Evolutionary conservation across 2,113 vertebrate genomes (phyloP).

Genomic region (Oceanites oceanicus): DNA sequence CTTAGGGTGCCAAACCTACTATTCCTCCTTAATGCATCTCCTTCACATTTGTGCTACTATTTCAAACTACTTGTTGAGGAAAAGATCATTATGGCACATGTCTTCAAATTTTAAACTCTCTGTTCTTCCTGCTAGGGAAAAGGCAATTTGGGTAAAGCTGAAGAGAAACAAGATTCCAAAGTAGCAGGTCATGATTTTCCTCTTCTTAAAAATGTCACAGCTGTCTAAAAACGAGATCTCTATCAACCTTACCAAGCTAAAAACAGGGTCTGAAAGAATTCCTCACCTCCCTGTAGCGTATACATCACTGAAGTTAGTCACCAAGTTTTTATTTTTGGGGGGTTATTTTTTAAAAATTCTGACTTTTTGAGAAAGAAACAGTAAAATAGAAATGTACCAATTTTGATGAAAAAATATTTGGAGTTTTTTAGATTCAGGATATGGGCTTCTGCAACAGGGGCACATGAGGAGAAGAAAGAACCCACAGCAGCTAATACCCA

Average conservation of each 20-base stretch:
- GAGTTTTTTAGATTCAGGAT: background rate
- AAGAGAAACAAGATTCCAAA: background rate
- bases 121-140: background rate
- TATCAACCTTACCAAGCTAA: background rate
- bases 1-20: background rate
- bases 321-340: background rate
- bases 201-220: background rate
- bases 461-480: background rate
- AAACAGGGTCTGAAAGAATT: background rate
- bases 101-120: background rate
- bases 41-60: background rate
- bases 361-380: background rate
- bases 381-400: background rate
- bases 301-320: background rate
- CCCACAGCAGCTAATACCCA: background rate
- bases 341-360: background rate
- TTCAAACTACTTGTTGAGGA: background rate
- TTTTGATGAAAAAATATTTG: background rate
- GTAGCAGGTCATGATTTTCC: background rate
- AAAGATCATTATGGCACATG: background rate
- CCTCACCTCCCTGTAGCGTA: background rate
- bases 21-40: background rate
- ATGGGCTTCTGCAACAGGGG: background rate
- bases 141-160: background rate
- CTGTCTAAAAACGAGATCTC: background rate